These are phyloP conservation scores for Neodontobutis hainanensis DNA, from an alignment of 2,113 vertebrate species.

Conservation along the genomic window DNA sequence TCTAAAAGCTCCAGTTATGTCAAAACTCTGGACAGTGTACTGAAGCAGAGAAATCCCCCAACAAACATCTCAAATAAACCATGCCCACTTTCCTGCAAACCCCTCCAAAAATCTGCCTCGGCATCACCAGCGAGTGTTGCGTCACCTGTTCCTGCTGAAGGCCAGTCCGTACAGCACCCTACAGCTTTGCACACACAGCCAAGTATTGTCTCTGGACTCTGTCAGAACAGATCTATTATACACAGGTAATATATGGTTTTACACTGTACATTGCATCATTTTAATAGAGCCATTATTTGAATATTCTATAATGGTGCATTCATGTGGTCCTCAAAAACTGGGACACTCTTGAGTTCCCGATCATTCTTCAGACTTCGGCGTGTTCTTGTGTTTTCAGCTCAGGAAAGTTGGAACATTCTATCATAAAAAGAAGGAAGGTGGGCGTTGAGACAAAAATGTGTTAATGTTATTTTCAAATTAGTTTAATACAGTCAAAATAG, in stretches of 20 bases:
- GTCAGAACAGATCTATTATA: conserved; percentile 1
- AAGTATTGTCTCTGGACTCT: conserved; percentile 6
- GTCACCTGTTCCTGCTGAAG: not conserved
- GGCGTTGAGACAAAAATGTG: too few relatives aligned
- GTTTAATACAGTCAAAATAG: too few relatives aligned
- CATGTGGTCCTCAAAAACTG: too few relatives aligned
- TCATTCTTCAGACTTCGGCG: too few relatives aligned
- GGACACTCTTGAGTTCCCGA: too few relatives aligned
- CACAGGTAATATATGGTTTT: conserved; percentile 35
- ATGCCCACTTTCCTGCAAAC: conserved; percentile 58
- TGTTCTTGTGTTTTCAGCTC: too few relatives aligned
- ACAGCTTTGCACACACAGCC: not conserved
- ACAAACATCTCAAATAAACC: conserved; percentile 64
- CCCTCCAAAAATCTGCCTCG: conserved; percentile 20
- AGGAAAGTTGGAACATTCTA: too few relatives aligned
- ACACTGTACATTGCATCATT: not conserved
- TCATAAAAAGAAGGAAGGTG: too few relatives aligned
- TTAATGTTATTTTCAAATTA: too few relatives aligned
- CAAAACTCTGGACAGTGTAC: conserved; percentile 90
- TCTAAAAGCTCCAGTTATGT: conserved; percentile 93
- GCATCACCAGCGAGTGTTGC: conserved; percentile 65
- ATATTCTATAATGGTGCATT: too few relatives aligned
- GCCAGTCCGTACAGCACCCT: not conserved
- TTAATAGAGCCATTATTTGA: too few relatives aligned
- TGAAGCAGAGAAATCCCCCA: conserved; percentile 81